Conservation (phyloP, 2,888 invertebrate genomes). For the Tryphoninae sp. region DNA sequence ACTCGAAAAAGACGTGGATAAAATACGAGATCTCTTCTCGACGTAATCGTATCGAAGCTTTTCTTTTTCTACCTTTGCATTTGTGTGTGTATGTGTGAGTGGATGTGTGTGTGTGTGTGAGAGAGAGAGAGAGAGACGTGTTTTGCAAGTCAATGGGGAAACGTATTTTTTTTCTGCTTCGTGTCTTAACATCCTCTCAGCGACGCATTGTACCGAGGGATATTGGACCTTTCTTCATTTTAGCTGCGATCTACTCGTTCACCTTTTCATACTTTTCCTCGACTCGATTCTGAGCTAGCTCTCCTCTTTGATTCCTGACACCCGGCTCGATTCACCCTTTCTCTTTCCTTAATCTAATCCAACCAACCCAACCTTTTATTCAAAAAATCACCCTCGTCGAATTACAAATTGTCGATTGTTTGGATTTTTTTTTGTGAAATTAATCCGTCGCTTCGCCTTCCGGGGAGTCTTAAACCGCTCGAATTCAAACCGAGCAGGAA, state of each 20-base stretch:
- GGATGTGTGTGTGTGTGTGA: slow-evolving; percentile 1
- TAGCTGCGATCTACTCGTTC: slow-evolving; percentile 30
- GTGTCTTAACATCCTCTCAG: slow-evolving; percentile 24
- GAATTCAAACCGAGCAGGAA: background rate
- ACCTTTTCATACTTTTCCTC: background rate
- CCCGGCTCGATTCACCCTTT: too few species aligned
- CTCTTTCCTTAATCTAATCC: too few species aligned
- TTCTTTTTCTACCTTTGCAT: background rate
- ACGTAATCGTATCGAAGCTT: background rate
- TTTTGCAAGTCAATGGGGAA: slow-evolving; percentile 45
- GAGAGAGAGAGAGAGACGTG: slow-evolving; percentile 16
- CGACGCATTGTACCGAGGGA: slow-evolving; percentile 50
- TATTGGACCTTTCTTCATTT: slow-evolving; percentile 27
- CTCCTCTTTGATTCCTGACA: too few species aligned
- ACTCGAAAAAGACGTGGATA: slow-evolving; percentile 58
- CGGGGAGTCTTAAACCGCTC: too few species aligned
- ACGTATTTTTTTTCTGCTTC: slow-evolving; percentile 1
- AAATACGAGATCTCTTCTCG: slow-evolving; percentile 15
- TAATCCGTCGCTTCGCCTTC: background rate
- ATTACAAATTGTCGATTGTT: background rate
- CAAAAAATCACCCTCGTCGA: background rate
- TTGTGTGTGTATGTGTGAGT: background rate
- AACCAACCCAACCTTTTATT: background rate
- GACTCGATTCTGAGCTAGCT: background rate
- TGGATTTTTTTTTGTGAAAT: background rate